These are phyloP conservation scores for Tachysurus fulvidraco DNA, from an alignment of 2,113 vertebrate species.

Conservation along the genomic window DNA sequence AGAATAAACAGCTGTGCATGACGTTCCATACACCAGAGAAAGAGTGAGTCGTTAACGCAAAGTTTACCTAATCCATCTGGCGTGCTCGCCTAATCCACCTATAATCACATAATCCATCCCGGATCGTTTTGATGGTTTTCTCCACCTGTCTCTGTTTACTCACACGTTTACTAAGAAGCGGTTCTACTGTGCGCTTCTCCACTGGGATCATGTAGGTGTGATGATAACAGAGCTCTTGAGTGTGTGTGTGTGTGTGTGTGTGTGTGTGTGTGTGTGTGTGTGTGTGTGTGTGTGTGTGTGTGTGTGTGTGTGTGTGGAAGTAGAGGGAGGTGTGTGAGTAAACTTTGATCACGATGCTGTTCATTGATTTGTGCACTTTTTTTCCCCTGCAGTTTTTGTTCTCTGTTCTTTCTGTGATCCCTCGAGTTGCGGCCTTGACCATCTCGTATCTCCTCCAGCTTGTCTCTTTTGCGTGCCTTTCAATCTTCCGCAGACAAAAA, in stretches of 20 bases:
- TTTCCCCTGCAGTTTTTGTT: slow-evolving; percentile 16
- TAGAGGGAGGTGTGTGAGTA: neutral
- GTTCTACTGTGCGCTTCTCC: slow-evolving; percentile 21
- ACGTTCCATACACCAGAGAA: neutral
- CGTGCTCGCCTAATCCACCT: slow-evolving; percentile 9
- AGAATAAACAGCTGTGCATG: neutral
- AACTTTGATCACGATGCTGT: slow-evolving; percentile 51
- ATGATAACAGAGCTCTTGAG: slow-evolving; percentile 26
- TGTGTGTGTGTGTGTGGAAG: neutral
- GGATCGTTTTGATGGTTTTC: neutral
- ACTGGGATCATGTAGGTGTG: slow-evolving; percentile 35
- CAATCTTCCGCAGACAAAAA: slow-evolving; percentile 18
- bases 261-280: neutral
- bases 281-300: slow-evolving; percentile 19
- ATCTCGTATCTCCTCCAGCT: slow-evolving; percentile 54
- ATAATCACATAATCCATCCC: slow-evolving; percentile 27
- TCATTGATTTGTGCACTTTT: slow-evolving; percentile 37
- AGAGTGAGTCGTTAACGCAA: neutral
- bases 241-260: slow-evolving; percentile 5
- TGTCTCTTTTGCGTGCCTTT: slow-evolving; percentile 43
- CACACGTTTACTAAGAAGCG: slow-evolving; percentile 6
- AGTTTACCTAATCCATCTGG: slow-evolving; percentile 15
- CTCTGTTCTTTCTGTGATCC: neutral
- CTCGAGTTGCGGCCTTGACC: slow-evolving; percentile 22
- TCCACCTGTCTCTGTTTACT: slow-evolving; percentile 14